These are phyloP conservation scores for Melanotus villosus DNA, from an alignment of 2,888 invertebrate genomes.

Conservation along the genomic window DNA sequence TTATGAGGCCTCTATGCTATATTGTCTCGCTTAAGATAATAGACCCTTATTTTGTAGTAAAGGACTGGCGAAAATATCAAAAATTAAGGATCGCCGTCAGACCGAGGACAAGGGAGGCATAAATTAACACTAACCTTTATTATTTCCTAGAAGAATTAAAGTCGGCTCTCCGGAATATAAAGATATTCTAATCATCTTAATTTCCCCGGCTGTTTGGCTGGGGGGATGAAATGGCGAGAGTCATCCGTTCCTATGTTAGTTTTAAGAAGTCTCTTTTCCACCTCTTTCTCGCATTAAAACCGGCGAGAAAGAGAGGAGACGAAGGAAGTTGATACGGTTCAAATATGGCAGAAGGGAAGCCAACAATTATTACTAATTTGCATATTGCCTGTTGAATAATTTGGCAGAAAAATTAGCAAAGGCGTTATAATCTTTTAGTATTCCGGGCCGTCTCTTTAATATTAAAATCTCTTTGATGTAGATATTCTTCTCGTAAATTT, in stretches of 20 bases:
- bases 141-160: constrained; percentile 21
- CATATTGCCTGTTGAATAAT: constrained; percentile 53
- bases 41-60: constrained; percentile 7
- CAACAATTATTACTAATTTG: constrained; percentile 50
- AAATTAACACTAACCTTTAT: constrained; percentile 21
- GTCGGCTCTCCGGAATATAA: constrained; percentile 19
- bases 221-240: background rate
- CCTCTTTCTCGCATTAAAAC: background rate
- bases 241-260: constrained; percentile 10
- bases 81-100: constrained; percentile 1
- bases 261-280: constrained; percentile 13
- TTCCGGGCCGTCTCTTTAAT: constrained; percentile 34
- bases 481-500: constrained; percentile 26
- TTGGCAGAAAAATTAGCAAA: constrained; percentile 49
- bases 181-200: constrained; percentile 31
- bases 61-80: background rate
- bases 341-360: constrained; percentile 46
- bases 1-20: constrained; percentile 48
- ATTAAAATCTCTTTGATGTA: constrained; percentile 40
- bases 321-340: constrained; percentile 30
- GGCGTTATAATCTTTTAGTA: constrained; percentile 34
- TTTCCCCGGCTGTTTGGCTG: constrained; percentile 18
- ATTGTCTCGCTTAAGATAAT: constrained; percentile 41
- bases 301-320: background rate
- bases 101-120: background rate